Conservation (phyloP, 1,140 invertebrate genomes). For the Drosophila punjabiensis region DNA sequence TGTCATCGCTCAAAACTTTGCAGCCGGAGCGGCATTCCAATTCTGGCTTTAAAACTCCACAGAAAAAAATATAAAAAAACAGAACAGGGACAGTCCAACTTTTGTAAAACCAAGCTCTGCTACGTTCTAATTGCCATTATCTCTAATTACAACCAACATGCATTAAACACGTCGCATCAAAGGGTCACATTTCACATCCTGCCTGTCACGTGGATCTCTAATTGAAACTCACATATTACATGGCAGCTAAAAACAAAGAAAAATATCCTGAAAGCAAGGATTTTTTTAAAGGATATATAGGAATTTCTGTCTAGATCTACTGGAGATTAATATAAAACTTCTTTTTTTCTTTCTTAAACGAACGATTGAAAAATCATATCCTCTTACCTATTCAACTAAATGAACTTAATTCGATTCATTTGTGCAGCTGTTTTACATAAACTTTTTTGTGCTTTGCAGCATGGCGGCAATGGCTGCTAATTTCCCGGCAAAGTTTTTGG, state of each 20-base stretch:
- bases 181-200: constrained; percentile 4
- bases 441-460: constrained; percentile 13
- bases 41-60: constrained; percentile 45
- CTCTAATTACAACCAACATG: constrained; percentile 48
- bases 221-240: not conserved
- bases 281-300: not conserved
- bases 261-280: not conserved
- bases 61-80: constrained; percentile 32
- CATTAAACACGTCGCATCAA: constrained; percentile 14
- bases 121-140: constrained; percentile 54
- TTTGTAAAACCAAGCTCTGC: constrained; percentile 21
- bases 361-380: too few species aligned
- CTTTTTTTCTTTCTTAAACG: too few species aligned
- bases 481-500: constrained; percentile 28
- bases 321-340: not conserved
- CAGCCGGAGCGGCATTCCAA: constrained; percentile 23
- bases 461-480: constrained; percentile 17
- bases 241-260: not conserved
- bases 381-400: not conserved
- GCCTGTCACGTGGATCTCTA: constrained; percentile 2
- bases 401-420: constrained; percentile 10
- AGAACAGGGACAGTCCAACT: constrained; percentile 13
- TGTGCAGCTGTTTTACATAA: constrained; percentile 15
- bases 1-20: constrained; percentile 71
- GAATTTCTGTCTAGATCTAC: not conserved